Evolutionary conservation across 2,888 invertebrate genomes (phyloP).

Genomic region (Drosophila suboccidentalis): DNA sequence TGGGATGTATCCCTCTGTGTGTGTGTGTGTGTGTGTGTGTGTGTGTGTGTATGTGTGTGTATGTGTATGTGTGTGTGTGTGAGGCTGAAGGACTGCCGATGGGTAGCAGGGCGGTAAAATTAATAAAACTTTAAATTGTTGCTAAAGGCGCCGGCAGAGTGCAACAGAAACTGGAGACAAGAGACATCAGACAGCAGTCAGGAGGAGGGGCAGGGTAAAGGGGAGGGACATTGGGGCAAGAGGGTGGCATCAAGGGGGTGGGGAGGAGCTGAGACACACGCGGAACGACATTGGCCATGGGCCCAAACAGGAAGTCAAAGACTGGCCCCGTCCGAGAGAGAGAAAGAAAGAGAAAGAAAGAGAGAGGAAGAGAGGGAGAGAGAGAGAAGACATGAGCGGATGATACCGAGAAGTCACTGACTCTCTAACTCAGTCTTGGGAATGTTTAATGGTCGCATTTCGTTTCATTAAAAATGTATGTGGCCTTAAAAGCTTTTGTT

Average conservation of each 20-base stretch:
- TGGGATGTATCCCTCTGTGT: background rate
- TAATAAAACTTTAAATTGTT: constrained; percentile 81
- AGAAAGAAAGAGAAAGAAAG: background rate
- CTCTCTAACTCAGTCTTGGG: constrained; percentile 51
- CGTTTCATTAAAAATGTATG: constrained; percentile 81
- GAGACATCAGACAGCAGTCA: background rate
- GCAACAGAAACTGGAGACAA: constrained; percentile 19
- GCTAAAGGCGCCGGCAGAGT: constrained; percentile 52
- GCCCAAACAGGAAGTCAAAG: constrained; percentile 58
- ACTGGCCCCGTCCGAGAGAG: constrained; percentile 39
- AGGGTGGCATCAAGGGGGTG: background rate
- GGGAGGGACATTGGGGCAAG: background rate
- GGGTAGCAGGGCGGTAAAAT: constrained; percentile 56
- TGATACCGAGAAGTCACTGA: constrained; percentile 22
- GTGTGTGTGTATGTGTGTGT: constrained; percentile 20
- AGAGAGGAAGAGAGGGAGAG: background rate
- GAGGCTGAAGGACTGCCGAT: constrained; percentile 18
- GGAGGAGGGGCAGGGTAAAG: background rate
- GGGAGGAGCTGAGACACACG: background rate
- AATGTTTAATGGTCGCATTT: constrained; percentile 80
- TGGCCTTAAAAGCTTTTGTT: constrained; percentile 79
- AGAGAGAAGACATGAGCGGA: background rate
- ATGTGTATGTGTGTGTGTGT: constrained; percentile 21
- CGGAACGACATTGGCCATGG: constrained; percentile 60
- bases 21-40: constrained; percentile 7